phyloP scores from a whole-genome alignment of 2,888 invertebrate genomes.

The Caenorhabditis uteleia region DNA sequence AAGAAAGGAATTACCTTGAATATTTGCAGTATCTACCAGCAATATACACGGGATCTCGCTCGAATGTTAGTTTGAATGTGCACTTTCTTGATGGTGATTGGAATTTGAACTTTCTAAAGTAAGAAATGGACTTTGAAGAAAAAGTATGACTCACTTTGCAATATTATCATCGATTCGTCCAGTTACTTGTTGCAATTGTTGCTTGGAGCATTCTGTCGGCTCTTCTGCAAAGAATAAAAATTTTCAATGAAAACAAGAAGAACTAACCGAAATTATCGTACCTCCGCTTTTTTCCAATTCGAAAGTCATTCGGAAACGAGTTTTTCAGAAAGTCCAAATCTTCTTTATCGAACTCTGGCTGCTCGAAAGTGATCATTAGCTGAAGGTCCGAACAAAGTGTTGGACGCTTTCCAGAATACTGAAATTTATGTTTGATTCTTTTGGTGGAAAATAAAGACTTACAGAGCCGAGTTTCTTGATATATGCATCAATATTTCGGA shows the following conservation, averaged over 20 bases:
- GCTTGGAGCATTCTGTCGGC: slow-evolving; percentile 30
- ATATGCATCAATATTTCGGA: slow-evolving; percentile 56
- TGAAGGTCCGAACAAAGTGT: slow-evolving; percentile 62
- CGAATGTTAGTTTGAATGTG: slow-evolving; percentile 49
- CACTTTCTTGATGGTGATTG: slow-evolving; percentile 50
- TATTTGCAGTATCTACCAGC: slow-evolving; percentile 81
- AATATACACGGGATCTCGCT: slow-evolving; percentile 64
- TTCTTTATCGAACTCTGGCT: slow-evolving; percentile 57
- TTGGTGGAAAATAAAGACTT: background rate
- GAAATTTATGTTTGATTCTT: slow-evolving; percentile 13
- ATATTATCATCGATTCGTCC: slow-evolving; percentile 23
- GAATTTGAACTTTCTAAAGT: slow-evolving; percentile 48
- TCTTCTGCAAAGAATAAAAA: slow-evolving; percentile 11
- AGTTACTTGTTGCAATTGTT: slow-evolving; percentile 41
- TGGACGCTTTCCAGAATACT: slow-evolving; percentile 62
- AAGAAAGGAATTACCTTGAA: slow-evolving; percentile 77
- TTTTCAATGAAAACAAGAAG: background rate
- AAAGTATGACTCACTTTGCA: slow-evolving; percentile 32
- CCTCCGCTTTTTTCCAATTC: slow-evolving; percentile 15
- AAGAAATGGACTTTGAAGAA: slow-evolving; percentile 1
- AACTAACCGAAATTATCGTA: background rate
- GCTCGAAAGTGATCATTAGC: slow-evolving; percentile 61
- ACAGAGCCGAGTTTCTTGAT: slow-evolving; percentile 30
- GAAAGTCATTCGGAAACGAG: slow-evolving; percentile 55
- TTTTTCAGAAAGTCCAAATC: slow-evolving; percentile 55